A percentile compares a stretch with the other conserved stretches of the same genome.
These are phyloP conservation scores for Archilochus colubris DNA, from an alignment of 2,113 vertebrate genomes.

Conservation along the genomic window DNA sequence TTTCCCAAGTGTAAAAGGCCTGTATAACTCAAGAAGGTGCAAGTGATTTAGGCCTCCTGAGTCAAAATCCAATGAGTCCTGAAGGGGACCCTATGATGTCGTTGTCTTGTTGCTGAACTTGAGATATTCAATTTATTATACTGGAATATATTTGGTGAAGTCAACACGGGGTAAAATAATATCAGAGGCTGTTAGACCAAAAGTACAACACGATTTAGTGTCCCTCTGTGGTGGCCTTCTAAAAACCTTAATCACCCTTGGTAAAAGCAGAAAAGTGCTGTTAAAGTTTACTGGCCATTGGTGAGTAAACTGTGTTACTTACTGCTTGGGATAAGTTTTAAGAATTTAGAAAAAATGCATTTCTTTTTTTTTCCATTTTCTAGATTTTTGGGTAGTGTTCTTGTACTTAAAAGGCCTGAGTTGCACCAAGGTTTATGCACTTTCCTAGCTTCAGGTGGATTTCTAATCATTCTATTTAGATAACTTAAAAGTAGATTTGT, in stretches of 20 bases:
- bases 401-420: background rate
- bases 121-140: slow-evolving; percentile 72
- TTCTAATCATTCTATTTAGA: background rate
- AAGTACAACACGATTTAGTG: slow-evolving; percentile 61
- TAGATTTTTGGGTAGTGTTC: background rate
- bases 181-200: slow-evolving; percentile 62
- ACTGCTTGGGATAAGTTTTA: background rate
- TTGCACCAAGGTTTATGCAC: background rate
- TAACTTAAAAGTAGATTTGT: background rate
- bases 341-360: background rate
- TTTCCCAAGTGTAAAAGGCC: slow-evolving; percentile 77
- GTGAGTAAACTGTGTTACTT: background rate
- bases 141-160: slow-evolving; percentile 73
- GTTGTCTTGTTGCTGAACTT: slow-evolving; percentile 75
- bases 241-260: slow-evolving; percentile 48
- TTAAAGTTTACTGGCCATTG: slow-evolving; percentile 1
- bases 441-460: background rate
- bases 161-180: slow-evolving; percentile 70
- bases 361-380: background rate
- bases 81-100: slow-evolving; percentile 70
- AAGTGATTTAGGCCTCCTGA: slow-evolving; percentile 73
- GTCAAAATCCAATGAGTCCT: slow-evolving; percentile 77
- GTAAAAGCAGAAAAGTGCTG: slow-evolving; percentile 36
- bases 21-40: slow-evolving; percentile 77
- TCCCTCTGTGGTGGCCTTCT: slow-evolving; percentile 46